Conservation (phyloP, 2,113 vertebrate genomes). For the Hassar affinis region DNA sequence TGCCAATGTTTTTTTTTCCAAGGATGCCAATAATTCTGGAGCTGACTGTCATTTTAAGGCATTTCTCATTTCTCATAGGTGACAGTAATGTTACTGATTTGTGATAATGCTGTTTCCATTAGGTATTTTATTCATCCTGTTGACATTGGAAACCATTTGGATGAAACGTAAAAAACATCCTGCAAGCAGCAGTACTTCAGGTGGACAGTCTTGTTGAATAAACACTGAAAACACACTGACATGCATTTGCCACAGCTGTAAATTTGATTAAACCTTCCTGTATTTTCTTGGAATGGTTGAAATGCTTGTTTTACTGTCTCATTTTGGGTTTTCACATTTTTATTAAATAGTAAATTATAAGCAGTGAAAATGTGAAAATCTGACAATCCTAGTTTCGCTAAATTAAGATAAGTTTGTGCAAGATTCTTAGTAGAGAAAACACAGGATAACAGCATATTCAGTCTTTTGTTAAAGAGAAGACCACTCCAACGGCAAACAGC, state of each 20-base stretch:
- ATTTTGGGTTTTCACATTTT: background rate
- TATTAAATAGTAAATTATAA: background rate
- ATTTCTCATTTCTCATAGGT: background rate
- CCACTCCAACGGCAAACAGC: background rate
- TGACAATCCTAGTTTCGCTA: background rate
- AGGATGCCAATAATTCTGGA: too few relatives aligned
- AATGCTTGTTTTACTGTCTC: background rate
- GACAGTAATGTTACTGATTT: background rate
- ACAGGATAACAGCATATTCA: background rate
- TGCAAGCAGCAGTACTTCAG: background rate
- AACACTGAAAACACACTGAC: background rate
- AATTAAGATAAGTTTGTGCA: background rate
- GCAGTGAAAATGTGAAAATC: background rate
- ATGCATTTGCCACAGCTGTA: background rate
- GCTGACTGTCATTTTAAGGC: background rate
- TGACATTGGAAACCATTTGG: background rate
- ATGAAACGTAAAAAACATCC: background rate
- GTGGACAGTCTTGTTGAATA: background rate
- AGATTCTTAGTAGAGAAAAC: background rate
- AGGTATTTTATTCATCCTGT: background rate
- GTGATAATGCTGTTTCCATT: background rate
- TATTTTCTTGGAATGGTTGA: background rate
- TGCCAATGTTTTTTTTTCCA: background rate
- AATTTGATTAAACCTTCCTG: background rate
- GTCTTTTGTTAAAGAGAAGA: conserved; percentile 12